Evolutionary conservation across 2,797 vertebrate genomes (phyloP).

Genomic region (Enteromius argenteus): DNA sequence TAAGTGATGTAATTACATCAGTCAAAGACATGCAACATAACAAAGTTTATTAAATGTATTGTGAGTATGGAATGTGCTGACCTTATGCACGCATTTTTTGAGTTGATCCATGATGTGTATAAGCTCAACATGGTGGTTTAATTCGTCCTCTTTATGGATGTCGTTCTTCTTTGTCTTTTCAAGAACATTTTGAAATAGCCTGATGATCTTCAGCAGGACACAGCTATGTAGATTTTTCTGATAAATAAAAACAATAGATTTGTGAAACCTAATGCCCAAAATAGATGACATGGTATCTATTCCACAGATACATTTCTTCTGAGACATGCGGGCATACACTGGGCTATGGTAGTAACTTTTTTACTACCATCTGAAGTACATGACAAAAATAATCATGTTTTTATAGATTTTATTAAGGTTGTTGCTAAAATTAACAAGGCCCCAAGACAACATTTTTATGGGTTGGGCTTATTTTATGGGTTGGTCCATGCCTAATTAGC

Average conservation of each 20-base stretch:
- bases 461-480: not conserved
- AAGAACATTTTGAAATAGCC: conserved; percentile 49
- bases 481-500: not conserved
- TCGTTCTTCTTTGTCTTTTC: not conserved
- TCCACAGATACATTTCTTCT: not conserved
- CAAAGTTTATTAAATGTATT: not conserved
- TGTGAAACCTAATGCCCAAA: not conserved
- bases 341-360: not conserved
- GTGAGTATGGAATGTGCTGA: conserved; percentile 16
- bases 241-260: not conserved
- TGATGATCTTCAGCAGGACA: conserved; percentile 48
- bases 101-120: conserved; percentile 51
- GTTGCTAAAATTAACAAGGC: not conserved
- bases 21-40: too few relatives aligned
- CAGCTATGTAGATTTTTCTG: conserved; percentile 58
- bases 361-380: not conserved
- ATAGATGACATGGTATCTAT: not conserved
- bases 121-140: conserved; percentile 25
- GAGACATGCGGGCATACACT: not conserved
- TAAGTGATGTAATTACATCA: not conserved
- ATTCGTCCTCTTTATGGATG: not conserved
- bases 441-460: not conserved
- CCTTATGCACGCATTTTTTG: conserved; percentile 46
- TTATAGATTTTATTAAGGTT: not conserved
- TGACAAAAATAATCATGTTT: not conserved